Conservation (phyloP, 2,113 vertebrate species). For the Mystacornis crossleyi region DNA sequence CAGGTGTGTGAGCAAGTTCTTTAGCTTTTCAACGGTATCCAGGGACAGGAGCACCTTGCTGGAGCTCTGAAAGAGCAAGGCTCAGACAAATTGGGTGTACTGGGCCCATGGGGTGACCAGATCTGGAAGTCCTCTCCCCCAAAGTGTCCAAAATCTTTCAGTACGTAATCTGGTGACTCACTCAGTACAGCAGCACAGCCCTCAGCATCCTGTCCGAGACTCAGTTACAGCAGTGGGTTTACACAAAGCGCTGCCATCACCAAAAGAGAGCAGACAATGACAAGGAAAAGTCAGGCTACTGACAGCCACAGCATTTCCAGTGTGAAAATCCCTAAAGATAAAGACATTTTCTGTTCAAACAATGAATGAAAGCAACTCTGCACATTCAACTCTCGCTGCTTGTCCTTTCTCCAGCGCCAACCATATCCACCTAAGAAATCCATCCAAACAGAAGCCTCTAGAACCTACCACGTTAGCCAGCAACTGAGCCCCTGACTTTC, state of each 20-base stretch:
- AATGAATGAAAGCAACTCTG: neutral
- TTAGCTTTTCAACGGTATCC: neutral
- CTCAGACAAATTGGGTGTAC: neutral
- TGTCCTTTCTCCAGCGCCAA: neutral
- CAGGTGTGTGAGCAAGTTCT: neutral
- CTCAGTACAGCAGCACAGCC: neutral
- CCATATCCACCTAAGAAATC: neutral
- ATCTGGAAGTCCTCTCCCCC: neutral
- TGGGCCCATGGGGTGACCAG: no score
- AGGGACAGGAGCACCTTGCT: neutral
- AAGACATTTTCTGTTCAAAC: neutral
- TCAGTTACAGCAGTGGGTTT: neutral
- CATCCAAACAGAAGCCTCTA: neutral
- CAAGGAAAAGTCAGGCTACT: neutral
- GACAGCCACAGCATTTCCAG: neutral
- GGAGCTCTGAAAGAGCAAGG: neutral
- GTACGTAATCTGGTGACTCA: neutral
- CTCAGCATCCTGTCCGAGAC: neutral
- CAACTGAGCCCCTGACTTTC: rapidly evolving
- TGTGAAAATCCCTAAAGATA: neutral
- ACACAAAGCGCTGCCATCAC: neutral
- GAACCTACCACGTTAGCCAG: neutral
- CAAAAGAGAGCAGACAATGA: neutral
- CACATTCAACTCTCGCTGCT: neutral
- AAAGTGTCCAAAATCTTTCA: neutral